These are phyloP conservation scores for Punctoribates punctum DNA, from an alignment of 2,888 invertebrate genomes.

Conservation along the genomic window DNA sequence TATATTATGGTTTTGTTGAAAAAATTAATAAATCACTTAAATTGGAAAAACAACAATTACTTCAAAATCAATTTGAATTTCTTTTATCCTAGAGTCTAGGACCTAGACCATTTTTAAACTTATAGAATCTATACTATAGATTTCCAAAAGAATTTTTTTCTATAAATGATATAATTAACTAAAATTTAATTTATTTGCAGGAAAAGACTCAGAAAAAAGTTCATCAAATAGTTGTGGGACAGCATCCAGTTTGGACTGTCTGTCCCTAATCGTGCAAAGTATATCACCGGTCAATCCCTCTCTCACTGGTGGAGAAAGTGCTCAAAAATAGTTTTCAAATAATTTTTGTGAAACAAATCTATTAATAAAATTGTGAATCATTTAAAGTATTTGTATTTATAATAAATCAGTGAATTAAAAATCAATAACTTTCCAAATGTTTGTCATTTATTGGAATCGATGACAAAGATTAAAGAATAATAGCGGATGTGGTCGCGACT, in stretches of 20 bases:
- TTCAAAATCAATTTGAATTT: too few relatives aligned
- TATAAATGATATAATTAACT: background rate
- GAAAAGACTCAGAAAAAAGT: background rate
- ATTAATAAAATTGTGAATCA: background rate
- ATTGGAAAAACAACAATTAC: too few relatives aligned
- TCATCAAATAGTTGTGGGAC: conserved; percentile 23
- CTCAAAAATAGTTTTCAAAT: background rate
- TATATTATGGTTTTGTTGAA: too few relatives aligned
- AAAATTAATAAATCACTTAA: too few relatives aligned
- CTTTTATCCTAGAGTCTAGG: too few relatives aligned
- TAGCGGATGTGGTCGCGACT: conserved; percentile 26
- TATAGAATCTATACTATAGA: too few relatives aligned
- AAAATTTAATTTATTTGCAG: background rate
- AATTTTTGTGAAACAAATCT: background rate
- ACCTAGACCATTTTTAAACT: too few relatives aligned
- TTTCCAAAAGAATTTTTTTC: too few relatives aligned
- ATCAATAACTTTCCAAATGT: background rate
- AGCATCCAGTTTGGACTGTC: conserved; percentile 63
- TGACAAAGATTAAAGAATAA: conserved; percentile 10
- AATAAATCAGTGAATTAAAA: background rate
- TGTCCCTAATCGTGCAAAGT: conserved; percentile 68
- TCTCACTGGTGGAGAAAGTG: background rate
- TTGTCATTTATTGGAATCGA: background rate
- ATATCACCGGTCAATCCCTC: conserved; percentile 51
- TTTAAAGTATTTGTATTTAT: background rate